Evolutionary conservation across 2,888 invertebrate species (phyloP).

Genomic region (Pseudeuparius sepicola): DNA sequence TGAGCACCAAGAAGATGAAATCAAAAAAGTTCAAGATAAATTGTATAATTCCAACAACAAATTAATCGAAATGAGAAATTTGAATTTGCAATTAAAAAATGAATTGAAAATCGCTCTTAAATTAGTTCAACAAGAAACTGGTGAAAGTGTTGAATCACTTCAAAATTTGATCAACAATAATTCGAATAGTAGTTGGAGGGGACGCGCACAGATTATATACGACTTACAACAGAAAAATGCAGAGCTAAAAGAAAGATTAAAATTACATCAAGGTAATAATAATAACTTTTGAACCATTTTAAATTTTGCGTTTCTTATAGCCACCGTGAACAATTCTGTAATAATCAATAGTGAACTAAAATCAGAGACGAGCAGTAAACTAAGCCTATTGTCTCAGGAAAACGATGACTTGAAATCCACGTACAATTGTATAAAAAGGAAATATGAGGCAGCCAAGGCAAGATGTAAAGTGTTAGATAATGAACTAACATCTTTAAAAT

Average conservation of each 20-base stretch:
- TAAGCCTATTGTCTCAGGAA: constrained; percentile 44
- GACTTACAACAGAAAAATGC: constrained; percentile 56
- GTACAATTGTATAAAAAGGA: constrained; percentile 50
- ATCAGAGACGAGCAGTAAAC: constrained; percentile 19
- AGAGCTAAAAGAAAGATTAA: constrained; percentile 56
- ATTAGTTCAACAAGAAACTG: constrained; percentile 64
- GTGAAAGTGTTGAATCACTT: constrained; percentile 57
- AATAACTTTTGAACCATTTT: no score
- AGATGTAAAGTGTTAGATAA: constrained; percentile 59
- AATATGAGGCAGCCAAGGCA: constrained; percentile 56
- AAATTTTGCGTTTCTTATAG: no score
- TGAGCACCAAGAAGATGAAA: constrained; percentile 44
- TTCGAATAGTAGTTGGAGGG: constrained; percentile 61
- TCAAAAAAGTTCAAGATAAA: constrained; percentile 53
- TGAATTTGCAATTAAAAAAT: constrained; percentile 56
- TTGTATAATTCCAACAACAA: constrained; percentile 49
- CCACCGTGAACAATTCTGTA: no score
- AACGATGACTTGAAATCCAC: constrained; percentile 45
- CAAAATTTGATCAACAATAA: no score
- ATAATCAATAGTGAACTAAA: no score
- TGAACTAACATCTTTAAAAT: constrained; percentile 48
- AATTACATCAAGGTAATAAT: constrained; percentile 29
- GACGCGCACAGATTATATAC: constrained; percentile 66
- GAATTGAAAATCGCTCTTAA: constrained; percentile 64
- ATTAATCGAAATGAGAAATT: constrained; percentile 59